Evolutionary conservation across 2,888 invertebrate species (phyloP).

Genomic region (Hypercompe scribonia): DNA sequence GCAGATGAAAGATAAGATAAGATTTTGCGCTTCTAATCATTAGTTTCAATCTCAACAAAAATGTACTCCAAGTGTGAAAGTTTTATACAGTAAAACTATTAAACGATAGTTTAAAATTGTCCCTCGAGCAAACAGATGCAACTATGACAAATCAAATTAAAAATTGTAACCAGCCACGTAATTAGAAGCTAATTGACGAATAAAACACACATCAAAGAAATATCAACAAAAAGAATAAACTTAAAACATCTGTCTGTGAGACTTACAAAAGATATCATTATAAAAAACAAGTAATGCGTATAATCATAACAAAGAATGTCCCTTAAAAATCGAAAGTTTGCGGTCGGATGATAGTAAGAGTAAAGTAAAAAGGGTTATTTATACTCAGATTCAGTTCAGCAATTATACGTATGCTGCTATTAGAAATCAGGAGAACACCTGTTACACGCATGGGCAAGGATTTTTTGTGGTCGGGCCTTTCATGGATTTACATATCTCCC

Average conservation of each 20-base stretch:
- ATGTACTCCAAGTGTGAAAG: no score
- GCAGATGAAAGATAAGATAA: no score
- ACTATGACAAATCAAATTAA: neutral
- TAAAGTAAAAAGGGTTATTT: slow-evolving; percentile 62
- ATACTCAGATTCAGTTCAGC: slow-evolving; percentile 65
- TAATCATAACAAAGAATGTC: slow-evolving; percentile 42
- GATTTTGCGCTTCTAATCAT: neutral
- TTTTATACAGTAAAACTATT: neutral
- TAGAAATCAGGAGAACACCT: slow-evolving; percentile 82
- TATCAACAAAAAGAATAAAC: slow-evolving; percentile 35
- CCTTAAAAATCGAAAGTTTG: slow-evolving; percentile 75
- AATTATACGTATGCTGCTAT: slow-evolving; percentile 74
- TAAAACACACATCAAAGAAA: slow-evolving; percentile 29
- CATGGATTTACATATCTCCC: slow-evolving; percentile 82
- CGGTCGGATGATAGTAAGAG: slow-evolving; percentile 66
- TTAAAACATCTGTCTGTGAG: slow-evolving; percentile 50
- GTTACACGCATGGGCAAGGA: slow-evolving; percentile 74
- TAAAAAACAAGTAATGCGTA: slow-evolving; percentile 36
- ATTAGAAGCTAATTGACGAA: slow-evolving; percentile 5
- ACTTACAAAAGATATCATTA: slow-evolving; percentile 31
- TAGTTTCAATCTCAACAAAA: neutral
- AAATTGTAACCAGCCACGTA: neutral
- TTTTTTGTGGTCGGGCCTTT: slow-evolving; percentile 80
- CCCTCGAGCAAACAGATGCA: neutral
- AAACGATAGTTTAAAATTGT: neutral